These are phyloP conservation scores for Argyresthia goedartella DNA, from an alignment of 2,888 invertebrate species.

Conservation along the genomic window DNA sequence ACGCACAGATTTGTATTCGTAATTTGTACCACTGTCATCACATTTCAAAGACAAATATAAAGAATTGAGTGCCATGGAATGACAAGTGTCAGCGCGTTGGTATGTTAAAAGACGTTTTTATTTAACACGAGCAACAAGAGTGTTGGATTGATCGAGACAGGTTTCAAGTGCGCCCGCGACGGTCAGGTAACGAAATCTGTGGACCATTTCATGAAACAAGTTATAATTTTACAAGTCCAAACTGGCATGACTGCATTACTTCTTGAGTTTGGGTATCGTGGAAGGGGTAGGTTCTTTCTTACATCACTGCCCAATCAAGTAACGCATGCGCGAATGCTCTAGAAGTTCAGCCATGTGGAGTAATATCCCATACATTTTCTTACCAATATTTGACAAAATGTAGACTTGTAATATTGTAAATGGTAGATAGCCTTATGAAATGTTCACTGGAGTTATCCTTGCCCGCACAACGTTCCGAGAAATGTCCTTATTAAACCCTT, in stretches of 20 bases:
- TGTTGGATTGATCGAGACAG: slow-evolving; percentile 67
- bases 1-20: slow-evolving; percentile 67
- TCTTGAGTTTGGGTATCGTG: no score
- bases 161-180: slow-evolving; percentile 50
- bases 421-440: no score
- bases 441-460: slow-evolving; percentile 11
- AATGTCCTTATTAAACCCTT: slow-evolving; percentile 53
- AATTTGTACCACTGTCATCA: slow-evolving; percentile 72
- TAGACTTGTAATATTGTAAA: no score
- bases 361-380: no score
- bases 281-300: no score
- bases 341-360: no score
- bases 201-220: background rate
- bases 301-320: no score
- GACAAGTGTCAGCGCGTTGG: slow-evolving; percentile 66
- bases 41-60: slow-evolving; percentile 72
- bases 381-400: no score
- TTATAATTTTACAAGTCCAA: no score
- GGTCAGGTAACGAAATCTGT: background rate
- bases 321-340: no score
- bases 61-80: slow-evolving; percentile 63
- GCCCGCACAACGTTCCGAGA: slow-evolving; percentile 55
- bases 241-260: no score
- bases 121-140: slow-evolving; percentile 68
- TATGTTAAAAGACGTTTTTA: slow-evolving; percentile 67